Conservation (phyloP, 2,113 vertebrate species). For the Sinocyclocheilus anophthalmus region DNA sequence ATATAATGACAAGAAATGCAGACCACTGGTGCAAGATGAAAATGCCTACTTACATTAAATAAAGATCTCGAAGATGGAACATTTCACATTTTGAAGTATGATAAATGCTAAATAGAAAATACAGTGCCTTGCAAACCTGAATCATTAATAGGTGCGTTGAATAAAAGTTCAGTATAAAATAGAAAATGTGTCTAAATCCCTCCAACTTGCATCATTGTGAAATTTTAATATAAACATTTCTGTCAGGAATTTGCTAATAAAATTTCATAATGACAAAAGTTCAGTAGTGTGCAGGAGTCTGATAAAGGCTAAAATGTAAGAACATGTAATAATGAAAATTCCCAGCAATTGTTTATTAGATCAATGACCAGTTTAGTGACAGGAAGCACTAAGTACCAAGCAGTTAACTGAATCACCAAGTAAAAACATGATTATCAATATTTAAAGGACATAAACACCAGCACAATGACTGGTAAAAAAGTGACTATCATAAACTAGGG, state of each 20-base stretch:
- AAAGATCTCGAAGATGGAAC: neutral
- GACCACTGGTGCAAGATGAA: constrained; percentile 32
- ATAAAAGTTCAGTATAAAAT: neutral
- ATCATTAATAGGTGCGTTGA: neutral
- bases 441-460: neutral
- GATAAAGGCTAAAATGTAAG: neutral
- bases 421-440: neutral
- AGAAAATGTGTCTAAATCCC: neutral
- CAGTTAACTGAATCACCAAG: neutral
- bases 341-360: neutral
- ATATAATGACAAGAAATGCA: constrained; percentile 35
- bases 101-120: neutral
- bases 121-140: neutral
- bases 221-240: neutral
- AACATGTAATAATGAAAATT: neutral
- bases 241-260: neutral
- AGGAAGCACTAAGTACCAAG: neutral
- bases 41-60: constrained; percentile 37
- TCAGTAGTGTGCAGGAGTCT: neutral
- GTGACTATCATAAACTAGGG: neutral
- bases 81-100: neutral
- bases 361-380: neutral
- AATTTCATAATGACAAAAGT: neutral
- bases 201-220: neutral
- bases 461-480: neutral